Conservation (phyloP, 2,888 invertebrate species). For the Phortica magna region DNA sequence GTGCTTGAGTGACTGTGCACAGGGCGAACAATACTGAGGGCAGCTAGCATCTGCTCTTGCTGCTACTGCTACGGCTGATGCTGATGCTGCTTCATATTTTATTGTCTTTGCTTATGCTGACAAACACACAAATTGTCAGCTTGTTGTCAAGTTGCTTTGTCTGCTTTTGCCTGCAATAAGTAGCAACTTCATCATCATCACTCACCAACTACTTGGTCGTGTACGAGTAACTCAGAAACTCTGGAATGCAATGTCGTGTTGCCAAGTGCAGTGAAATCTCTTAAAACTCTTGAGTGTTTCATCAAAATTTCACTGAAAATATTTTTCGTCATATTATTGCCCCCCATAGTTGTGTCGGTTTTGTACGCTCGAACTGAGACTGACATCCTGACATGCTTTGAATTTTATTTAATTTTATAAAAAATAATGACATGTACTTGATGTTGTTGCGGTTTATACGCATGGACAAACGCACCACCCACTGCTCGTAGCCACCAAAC, state of each 20-base stretch:
- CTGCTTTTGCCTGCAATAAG: slow-evolving; percentile 5
- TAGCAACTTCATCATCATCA: not conserved
- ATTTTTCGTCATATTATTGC: slow-evolving; percentile 23
- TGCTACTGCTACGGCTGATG: slow-evolving; percentile 13
- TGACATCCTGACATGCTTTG: not conserved
- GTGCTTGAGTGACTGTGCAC: not conserved
- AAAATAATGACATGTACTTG: not conserved
- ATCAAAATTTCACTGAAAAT: slow-evolving; percentile 17
- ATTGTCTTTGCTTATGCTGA: slow-evolving; percentile 32
- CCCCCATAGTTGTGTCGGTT: not conserved
- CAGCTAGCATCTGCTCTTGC: slow-evolving; percentile 15
- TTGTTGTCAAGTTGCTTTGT: slow-evolving; percentile 33
- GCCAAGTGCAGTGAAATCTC: not conserved
- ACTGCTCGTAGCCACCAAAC: not conserved
- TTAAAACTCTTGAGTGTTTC: slow-evolving; percentile 8
- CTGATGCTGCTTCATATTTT: slow-evolving; percentile 28
- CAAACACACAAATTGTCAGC: slow-evolving; percentile 49
- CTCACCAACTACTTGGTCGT: not conserved
- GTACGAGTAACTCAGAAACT: not conserved
- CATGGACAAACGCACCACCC: not conserved
- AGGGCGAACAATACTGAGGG: not conserved
- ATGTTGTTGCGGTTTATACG: not conserved
- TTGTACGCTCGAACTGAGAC: not conserved
- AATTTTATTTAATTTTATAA: not conserved
- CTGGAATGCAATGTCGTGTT: not conserved